phyloP scores from a whole-genome alignment of 2,113 vertebrate genomes.

The Chaetodon auriga region DNA sequence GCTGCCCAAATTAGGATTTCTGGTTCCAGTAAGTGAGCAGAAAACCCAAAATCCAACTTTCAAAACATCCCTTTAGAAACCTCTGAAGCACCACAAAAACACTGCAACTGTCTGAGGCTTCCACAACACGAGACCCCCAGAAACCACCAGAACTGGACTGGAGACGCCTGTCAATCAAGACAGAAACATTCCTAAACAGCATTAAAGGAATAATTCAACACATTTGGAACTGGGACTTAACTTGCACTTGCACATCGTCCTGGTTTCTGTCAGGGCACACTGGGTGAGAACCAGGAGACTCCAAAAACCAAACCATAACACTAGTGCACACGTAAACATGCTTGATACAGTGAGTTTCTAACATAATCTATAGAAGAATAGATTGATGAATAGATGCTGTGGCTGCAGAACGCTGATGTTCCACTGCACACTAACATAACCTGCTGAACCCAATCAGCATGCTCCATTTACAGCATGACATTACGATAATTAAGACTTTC shows the following conservation, averaged over 20 bases:
- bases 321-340: background rate
- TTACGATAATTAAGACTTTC: background rate
- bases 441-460: constrained; percentile 4
- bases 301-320: background rate
- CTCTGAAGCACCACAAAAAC: constrained; percentile 18
- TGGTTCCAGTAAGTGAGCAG: constrained; percentile 52
- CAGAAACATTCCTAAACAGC: background rate
- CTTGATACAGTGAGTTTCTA: background rate
- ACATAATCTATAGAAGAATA: background rate
- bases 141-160: background rate
- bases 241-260: no score
- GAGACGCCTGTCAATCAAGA: constrained; percentile 12
- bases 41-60: constrained; percentile 38
- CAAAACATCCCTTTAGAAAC: constrained; percentile 36
- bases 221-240: no score
- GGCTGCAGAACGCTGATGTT: background rate
- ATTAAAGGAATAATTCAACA: background rate
- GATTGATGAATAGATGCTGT: no score
- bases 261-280: no score
- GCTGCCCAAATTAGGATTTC: constrained; percentile 9
- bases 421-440: background rate
- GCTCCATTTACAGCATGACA: constrained; percentile 3
- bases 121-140: background rate
- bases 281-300: background rate
- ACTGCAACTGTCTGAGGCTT: background rate